Evolutionary conservation across 2,797 vertebrate species (phyloP).

Genomic region (Luscinia megarhynchos): DNA sequence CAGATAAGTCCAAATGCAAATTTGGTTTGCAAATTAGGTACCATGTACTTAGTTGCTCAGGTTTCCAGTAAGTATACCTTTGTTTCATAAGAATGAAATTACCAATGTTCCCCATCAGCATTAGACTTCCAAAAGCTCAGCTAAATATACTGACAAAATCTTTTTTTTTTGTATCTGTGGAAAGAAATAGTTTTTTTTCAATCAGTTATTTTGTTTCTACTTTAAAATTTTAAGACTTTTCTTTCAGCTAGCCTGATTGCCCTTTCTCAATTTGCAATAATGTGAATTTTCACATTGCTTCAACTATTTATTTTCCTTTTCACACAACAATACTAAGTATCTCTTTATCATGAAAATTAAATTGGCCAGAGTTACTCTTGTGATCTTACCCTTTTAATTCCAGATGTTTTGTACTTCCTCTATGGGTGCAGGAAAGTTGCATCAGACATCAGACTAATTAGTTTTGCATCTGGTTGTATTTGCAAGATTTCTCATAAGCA

Average conservation of each 20-base stretch:
- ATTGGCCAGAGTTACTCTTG: background rate
- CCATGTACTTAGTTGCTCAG: background rate
- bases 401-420: background rate
- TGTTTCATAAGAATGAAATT: background rate
- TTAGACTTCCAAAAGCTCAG: background rate
- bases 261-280: background rate
- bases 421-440: background rate
- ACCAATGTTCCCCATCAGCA: background rate
- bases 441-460: background rate
- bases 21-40: background rate
- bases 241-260: background rate
- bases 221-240: background rate
- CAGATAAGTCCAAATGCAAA: background rate
- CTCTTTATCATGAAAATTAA: background rate
- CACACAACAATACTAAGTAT: background rate
- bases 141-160: background rate
- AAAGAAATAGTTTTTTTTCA: background rate
- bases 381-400: background rate
- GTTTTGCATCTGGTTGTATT: background rate
- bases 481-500: background rate
- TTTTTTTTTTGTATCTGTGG: background rate
- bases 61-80: background rate
- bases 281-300: background rate
- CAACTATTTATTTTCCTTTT: background rate
- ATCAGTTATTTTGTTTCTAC: background rate